phyloP scores from a whole-genome alignment of 2,797 vertebrate species.

The Leptatherina wallacei region DNA sequence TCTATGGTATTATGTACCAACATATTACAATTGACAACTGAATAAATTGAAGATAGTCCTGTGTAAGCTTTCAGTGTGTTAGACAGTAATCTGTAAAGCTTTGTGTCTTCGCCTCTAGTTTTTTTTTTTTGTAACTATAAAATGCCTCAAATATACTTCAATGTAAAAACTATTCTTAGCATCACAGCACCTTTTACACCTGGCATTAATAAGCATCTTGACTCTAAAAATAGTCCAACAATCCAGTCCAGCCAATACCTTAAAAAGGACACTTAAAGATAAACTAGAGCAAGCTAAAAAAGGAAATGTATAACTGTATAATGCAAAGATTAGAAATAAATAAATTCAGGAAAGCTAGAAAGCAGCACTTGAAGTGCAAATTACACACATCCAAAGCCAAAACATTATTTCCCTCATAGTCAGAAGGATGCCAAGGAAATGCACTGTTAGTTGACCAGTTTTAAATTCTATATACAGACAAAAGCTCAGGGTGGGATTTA shows the following conservation, averaged over 20 bases:
- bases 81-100: constrained; percentile 20
- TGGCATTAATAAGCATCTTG: constrained; percentile 41
- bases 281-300: constrained; percentile 26
- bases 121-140: constrained; percentile 45
- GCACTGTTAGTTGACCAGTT: neutral
- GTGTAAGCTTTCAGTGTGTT: constrained; percentile 16
- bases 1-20: constrained; percentile 2
- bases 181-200: constrained; percentile 12
- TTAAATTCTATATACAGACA: neutral
- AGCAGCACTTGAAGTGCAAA: neutral
- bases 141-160: constrained; percentile 22
- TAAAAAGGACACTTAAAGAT: constrained; percentile 10
- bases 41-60: constrained; percentile 19
- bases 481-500: neutral
- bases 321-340: constrained; percentile 18
- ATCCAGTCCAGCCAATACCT: constrained; percentile 13
- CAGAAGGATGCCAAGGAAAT: constrained; percentile 6
- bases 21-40: neutral
- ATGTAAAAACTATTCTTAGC: constrained; percentile 21
- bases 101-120: neutral
- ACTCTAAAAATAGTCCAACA: neutral
- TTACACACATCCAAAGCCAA: neutral
- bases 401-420: neutral
- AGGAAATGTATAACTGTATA: constrained; percentile 9
- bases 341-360: neutral